Conservation (phyloP, 2,113 vertebrate genomes). For the Spea bombifrons region DNA sequence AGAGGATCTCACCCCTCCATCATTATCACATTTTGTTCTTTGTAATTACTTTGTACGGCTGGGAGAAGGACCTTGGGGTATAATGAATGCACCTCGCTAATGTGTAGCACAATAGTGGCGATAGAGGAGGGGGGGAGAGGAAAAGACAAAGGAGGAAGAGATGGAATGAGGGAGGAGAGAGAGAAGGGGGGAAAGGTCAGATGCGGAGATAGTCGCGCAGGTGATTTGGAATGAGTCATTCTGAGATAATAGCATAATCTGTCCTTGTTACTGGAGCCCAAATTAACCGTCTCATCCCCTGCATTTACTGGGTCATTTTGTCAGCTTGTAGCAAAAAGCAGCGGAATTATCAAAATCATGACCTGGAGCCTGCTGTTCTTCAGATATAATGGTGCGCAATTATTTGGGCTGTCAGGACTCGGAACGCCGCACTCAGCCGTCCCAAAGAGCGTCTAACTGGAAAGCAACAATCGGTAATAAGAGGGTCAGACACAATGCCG, state of each 20-base stretch:
- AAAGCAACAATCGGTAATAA: too few relatives aligned
- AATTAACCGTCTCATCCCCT: slow-evolving; percentile 52
- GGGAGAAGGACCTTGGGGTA: slow-evolving; percentile 31
- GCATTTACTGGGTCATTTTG: slow-evolving; percentile 35
- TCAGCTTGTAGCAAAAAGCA: slow-evolving; percentile 3
- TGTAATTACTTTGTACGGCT: slow-evolving; percentile 14
- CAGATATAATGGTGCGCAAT: too few relatives aligned
- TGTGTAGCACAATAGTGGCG: slow-evolving; percentile 10
- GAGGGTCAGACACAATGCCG: too few relatives aligned
- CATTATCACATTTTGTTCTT: slow-evolving; percentile 29
- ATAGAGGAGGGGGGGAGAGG: background rate
- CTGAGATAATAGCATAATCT: slow-evolving; percentile 49
- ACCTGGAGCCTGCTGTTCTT: background rate
- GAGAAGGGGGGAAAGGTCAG: background rate
- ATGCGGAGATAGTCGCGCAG: background rate
- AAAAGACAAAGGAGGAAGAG: slow-evolving; percentile 12
- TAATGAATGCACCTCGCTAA: slow-evolving; percentile 4
- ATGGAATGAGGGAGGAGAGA: slow-evolving; percentile 1
- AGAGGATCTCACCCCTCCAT: slow-evolving; percentile 17
- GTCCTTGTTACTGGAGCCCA: slow-evolving; percentile 54
- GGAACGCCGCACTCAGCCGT: too few relatives aligned
- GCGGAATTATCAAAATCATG: background rate
- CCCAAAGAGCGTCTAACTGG: too few relatives aligned
- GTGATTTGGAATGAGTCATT: slow-evolving; percentile 15
- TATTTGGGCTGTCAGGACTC: too few relatives aligned